Base-by-base conservation (phyloP, 2,797 vertebrate species). In the Chelon labrosus region DNA sequence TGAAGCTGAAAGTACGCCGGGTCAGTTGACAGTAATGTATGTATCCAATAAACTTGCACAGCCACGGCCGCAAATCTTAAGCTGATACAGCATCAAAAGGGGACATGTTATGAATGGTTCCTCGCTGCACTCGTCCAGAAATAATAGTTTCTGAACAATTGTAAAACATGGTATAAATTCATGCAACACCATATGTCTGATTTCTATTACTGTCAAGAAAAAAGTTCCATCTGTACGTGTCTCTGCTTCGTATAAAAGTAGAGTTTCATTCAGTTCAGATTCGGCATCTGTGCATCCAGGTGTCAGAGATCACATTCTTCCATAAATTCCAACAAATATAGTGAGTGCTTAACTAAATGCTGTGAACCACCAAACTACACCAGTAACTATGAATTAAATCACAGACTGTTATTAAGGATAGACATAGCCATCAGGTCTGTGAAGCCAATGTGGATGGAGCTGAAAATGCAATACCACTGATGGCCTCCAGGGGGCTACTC, bases 21-120 rank as follows among this genome's bases (percentile, higher is more conserved):
- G 57, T 80, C 79, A 68, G 51, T 76, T 60, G 71, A 83, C 83
- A 78, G 71, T 85, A 80, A 90, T 84, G 39, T 78, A 86, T 85
- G 77, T 83, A 56, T 81, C 77, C 41, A 85, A 87, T 88, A 89
- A 84, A 84, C 57, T 47, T 51, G 60, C 62, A 59, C 62, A 80
- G 76, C 52, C 11, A 5, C 31, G 37, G 62, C 55, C 2, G 47
- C 60, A 80, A 69, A 74, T 84, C 60, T 66, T 62, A 37, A 64
- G n/a, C 67, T 42, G 58, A 80, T 62, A 46, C 27, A 73, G 54
- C 72, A 84, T 82, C 77, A 75, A 70, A 78, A 44, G 6, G 42
- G 53, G 58, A 64, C 52, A 57, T 38, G 17, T 73, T 84, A 52
- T 74, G 78, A 61, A 82, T 60, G 51, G 46, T 58, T 86, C 70